phyloP scores from a whole-genome alignment of 2,797 vertebrate genomes.

The Cuniculus paca region DNA sequence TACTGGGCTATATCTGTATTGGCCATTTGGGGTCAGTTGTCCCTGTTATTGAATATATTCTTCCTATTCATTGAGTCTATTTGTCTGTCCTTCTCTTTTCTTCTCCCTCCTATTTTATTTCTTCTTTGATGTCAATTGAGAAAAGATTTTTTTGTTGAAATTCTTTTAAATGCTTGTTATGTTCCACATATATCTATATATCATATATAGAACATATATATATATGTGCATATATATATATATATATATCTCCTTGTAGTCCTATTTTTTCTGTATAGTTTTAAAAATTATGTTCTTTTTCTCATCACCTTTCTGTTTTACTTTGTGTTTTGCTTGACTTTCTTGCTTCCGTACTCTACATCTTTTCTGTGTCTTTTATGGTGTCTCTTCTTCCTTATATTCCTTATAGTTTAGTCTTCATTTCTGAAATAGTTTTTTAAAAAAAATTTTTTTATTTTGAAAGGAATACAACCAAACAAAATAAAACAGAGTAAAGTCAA shows the following conservation, averaged over 20 bases:
- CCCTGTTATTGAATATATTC: neutral
- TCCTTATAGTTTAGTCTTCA: neutral
- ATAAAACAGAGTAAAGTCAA: too few species aligned
- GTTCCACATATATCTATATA: neutral
- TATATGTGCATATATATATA: neutral
- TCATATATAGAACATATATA: neutral
- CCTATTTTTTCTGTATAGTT: neutral
- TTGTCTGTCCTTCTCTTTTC: neutral
- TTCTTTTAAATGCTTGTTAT: neutral
- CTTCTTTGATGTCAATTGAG: neutral
- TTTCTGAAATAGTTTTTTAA: neutral
- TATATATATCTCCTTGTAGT: too few species aligned
- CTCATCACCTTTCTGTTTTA: neutral
- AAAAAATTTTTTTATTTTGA: too few species aligned
- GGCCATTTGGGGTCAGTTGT: neutral
- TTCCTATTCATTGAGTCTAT: neutral
- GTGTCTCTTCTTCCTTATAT: neutral
- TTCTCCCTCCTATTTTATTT: neutral
- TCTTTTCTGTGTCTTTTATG: neutral
- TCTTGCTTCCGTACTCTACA: neutral
- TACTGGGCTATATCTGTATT: neutral
- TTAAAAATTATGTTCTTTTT: neutral
- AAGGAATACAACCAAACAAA: too few species aligned
- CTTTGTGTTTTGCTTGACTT: constrained; percentile 3
- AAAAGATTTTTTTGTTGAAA: neutral